phyloP scores from a whole-genome alignment of 2,888 invertebrate genomes.

The Patella pellucida region DNA sequence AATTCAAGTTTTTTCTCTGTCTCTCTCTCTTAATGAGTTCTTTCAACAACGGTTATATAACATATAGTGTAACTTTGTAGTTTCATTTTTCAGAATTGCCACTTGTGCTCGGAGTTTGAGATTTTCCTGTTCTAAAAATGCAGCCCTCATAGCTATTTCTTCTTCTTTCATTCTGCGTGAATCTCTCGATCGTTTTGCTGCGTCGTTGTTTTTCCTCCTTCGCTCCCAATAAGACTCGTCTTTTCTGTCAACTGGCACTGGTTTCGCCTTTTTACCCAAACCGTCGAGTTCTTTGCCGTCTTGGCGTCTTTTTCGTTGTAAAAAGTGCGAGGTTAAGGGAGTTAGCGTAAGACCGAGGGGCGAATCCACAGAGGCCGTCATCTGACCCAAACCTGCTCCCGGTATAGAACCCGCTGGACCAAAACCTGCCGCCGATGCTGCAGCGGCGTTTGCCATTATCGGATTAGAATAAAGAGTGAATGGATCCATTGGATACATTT shows the following conservation, averaged over 20 bases:
- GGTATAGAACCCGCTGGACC: conserved; percentile 41
- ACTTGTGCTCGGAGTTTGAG: conserved; percentile 61
- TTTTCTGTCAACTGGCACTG: conserved; percentile 57
- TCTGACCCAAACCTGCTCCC: neutral
- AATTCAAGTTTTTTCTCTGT: no score
- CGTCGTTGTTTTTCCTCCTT: conserved; percentile 62
- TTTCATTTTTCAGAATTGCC: conserved; percentile 61
- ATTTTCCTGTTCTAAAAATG: conserved; percentile 62
- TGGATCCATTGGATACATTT: conserved; percentile 55
- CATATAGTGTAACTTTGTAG: conserved; percentile 62
- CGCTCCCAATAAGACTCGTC: conserved; percentile 62
- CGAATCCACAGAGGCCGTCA: conserved; percentile 17
- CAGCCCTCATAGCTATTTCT: conserved; percentile 61
- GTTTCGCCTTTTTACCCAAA: conserved; percentile 46
- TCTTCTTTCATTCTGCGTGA: conserved; percentile 58
- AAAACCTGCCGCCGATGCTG: conserved; percentile 28
- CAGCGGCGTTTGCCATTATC: conserved; percentile 37
- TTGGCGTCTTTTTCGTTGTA: conserved; percentile 57
- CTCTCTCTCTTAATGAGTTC: no score
- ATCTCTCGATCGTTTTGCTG: conserved; percentile 61
- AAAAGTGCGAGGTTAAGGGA: conserved; percentile 58
- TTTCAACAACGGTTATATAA: conserved; percentile 48
- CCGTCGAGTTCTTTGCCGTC: conserved; percentile 39
- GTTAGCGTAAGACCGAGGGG: conserved; percentile 47
- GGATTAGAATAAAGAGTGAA: conserved; percentile 41